phyloP scores from a whole-genome alignment of 2,113 vertebrate genomes.

The Egretta garzetta region DNA sequence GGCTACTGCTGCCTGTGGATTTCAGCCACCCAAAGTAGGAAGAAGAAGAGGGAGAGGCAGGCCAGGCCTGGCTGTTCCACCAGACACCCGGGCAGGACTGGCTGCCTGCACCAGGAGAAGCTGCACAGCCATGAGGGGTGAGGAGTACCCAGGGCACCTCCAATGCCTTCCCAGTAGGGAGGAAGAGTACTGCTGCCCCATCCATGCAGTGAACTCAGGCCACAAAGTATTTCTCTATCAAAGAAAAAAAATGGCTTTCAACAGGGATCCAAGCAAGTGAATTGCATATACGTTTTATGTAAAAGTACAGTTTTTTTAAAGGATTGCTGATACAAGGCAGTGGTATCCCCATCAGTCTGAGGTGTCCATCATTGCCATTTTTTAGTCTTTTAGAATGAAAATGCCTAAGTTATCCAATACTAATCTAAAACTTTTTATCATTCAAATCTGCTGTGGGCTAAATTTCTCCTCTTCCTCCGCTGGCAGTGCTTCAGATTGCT shows the following conservation, averaged over 20 bases:
- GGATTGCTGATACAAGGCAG: neutral
- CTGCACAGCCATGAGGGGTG: neutral
- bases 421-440: neutral
- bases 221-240: neutral
- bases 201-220: neutral
- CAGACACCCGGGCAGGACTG: neutral
- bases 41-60: neutral
- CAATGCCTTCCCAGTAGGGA: neutral
- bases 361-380: neutral
- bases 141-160: neutral
- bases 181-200: neutral
- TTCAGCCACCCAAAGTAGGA: neutral
- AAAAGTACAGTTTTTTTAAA: neutral
- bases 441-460: neutral
- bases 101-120: neutral
- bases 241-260: neutral
- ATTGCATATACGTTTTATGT: neutral
- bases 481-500: neutral
- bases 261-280: neutral
- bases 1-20: neutral
- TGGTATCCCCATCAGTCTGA: neutral
- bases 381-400: neutral
- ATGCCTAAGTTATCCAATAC: neutral
- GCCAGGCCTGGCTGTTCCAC: neutral
- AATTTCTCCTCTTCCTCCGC: neutral